Evolutionary conservation across 2,888 invertebrate genomes (phyloP).

Genomic region (Lasioglossum oenotherae): DNA sequence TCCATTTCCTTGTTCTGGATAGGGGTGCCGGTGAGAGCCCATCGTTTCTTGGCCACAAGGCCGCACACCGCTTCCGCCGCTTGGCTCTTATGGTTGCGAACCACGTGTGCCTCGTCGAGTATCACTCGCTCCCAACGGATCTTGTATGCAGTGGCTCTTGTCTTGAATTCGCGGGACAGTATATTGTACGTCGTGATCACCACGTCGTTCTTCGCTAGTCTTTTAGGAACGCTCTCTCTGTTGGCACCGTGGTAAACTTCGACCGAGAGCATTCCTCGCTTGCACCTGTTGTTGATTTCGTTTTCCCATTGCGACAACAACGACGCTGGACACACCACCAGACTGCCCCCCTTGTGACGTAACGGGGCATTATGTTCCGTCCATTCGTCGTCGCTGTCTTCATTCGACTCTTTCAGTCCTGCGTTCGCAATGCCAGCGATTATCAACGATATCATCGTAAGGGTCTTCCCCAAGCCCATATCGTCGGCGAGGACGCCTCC

Average conservation of each 20-base stretch:
- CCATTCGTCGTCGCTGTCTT: slow-evolving; percentile 75
- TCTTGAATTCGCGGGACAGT: slow-evolving; percentile 87
- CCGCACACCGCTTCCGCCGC: slow-evolving; percentile 90
- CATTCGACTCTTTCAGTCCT: slow-evolving; percentile 79
- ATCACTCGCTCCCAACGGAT: slow-evolving; percentile 94
- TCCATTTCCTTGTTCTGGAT: slow-evolving; percentile 97
- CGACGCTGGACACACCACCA: slow-evolving; percentile 97
- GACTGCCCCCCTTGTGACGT: slow-evolving; percentile 88
- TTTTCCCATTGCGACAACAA: slow-evolving; percentile 95
- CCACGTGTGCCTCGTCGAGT: slow-evolving; percentile 96
- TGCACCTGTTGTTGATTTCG: slow-evolving; percentile 89
- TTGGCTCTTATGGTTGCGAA: slow-evolving; percentile 94
- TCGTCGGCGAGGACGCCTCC: slow-evolving; percentile 96
- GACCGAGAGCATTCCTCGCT: slow-evolving; percentile 87
- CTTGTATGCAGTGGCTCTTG: slow-evolving; percentile 77
- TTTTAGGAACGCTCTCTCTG: slow-evolving; percentile 86
- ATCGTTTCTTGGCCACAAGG: slow-evolving; percentile 87
- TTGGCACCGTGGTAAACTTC: slow-evolving; percentile 92
- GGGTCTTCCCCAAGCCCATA: slow-evolving; percentile 93
- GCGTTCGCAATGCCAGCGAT: slow-evolving; percentile 82
- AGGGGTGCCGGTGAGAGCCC: slow-evolving; percentile 97
- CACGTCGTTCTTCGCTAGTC: slow-evolving; percentile 90
- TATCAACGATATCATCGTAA: slow-evolving; percentile 92
- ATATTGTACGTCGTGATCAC: slow-evolving; percentile 96
- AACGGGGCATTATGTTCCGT: slow-evolving; percentile 21